Percentiles rank a stretch among this genome's conserved stretches.
Conservation (phyloP, 2,113 vertebrate genomes). For the Megaceryle torquata region DNA sequence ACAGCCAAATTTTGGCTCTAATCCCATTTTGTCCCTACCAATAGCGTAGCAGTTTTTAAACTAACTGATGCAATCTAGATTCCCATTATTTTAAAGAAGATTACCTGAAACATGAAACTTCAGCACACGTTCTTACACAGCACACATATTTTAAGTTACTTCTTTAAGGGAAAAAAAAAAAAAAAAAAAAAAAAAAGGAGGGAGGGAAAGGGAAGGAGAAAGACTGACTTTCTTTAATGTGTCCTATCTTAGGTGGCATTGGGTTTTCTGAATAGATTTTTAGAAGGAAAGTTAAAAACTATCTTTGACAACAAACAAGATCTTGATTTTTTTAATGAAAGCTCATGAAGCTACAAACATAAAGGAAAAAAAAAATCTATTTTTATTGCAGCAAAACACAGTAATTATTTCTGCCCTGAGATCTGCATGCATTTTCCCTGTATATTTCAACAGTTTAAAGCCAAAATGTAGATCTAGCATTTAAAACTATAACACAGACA, state of each 20-base stretch:
- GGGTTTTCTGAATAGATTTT: background rate
- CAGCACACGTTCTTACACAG: conserved; percentile 31
- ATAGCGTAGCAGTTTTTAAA: conserved; percentile 70
- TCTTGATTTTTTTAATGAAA: background rate
- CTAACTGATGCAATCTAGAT: conserved; percentile 62
- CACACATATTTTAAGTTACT: conserved; percentile 14
- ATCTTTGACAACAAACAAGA: background rate
- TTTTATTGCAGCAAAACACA: conserved; percentile 32
- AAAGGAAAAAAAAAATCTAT: background rate
- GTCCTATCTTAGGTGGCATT: background rate
- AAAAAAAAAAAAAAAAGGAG: background rate
- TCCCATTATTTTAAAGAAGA: conserved; percentile 68
- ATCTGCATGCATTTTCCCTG: background rate
- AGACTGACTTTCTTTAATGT: background rate
- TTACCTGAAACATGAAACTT: conserved; percentile 79
- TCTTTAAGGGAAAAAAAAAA: background rate
- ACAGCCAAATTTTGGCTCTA: conserved; percentile 74
- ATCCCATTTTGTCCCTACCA: conserved; percentile 75
- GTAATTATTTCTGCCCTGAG: background rate
- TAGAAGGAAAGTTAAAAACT: background rate
- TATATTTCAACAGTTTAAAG: background rate
- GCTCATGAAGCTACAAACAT: background rate
- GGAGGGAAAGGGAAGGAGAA: background rate
- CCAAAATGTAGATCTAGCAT: background rate
- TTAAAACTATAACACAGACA: background rate